These are phyloP conservation scores for Eciton burchellii DNA, from an alignment of 1,140 invertebrate species.

Conservation along the genomic window DNA sequence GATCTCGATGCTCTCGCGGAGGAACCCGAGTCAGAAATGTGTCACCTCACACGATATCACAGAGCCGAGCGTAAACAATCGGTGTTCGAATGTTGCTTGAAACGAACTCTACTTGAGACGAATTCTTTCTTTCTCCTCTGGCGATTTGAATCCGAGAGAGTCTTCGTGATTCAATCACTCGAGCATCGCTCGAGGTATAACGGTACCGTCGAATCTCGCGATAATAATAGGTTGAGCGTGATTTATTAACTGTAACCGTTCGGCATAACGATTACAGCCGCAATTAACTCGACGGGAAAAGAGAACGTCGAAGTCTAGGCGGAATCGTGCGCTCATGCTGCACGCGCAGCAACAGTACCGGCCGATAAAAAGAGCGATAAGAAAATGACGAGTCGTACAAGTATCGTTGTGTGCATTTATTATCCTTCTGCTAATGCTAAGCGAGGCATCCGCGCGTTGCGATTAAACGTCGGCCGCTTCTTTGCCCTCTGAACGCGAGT, in stretches of 20 bases:
- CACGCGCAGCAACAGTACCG: slow-evolving; percentile 31
- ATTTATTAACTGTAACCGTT: slow-evolving; percentile 47
- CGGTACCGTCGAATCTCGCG: slow-evolving; percentile 50
- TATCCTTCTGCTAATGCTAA: neutral
- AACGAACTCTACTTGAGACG: too few species aligned
- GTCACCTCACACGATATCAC: slow-evolving; percentile 99
- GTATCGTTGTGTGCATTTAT: slow-evolving; percentile 29
- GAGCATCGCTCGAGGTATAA: slow-evolving; percentile 35
- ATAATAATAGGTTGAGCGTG: slow-evolving; percentile 49
- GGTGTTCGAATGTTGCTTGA: too few species aligned
- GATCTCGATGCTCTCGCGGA: slow-evolving; percentile 99
- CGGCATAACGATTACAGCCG: slow-evolving; percentile 36
- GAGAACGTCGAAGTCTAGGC: neutral
- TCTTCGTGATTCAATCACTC: slow-evolving; percentile 40
- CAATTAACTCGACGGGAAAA: slow-evolving; percentile 45
- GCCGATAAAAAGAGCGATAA: slow-evolving; percentile 32
- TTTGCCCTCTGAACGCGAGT: slow-evolving; percentile 14
- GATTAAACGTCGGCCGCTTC: slow-evolving; percentile 2
- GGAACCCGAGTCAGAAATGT: slow-evolving; percentile 98
- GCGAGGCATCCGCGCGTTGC: slow-evolving; percentile 9
- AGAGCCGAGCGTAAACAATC: slow-evolving; percentile 96
- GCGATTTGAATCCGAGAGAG: slow-evolving; percentile 34
- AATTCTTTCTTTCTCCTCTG: neutral
- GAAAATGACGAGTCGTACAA: slow-evolving; percentile 27
- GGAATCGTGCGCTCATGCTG: slow-evolving; percentile 40